Conservation (phyloP, 2,113 vertebrate genomes). For the Cephalopterus ornatus region DNA sequence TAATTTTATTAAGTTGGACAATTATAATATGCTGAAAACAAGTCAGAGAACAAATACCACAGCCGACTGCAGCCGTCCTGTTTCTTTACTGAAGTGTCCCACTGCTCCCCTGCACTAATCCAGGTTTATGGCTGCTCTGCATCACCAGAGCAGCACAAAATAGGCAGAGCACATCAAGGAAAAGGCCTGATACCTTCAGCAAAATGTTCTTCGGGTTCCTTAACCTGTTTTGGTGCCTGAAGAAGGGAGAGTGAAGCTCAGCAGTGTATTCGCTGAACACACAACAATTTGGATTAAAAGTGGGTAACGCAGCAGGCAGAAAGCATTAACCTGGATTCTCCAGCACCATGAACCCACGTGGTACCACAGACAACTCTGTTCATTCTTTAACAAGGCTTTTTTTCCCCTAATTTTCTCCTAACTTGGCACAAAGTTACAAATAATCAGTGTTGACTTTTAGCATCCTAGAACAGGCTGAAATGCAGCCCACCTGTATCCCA, state of each 20-base stretch:
- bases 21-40: neutral
- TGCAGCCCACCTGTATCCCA: neutral
- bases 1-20: neutral
- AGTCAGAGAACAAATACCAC: neutral
- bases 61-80: neutral
- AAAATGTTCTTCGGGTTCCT: neutral
- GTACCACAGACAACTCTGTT: neutral
- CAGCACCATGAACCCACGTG: neutral
- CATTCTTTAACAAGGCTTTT: neutral
- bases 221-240: neutral
- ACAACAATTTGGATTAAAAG: neutral
- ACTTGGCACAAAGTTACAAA: neutral
- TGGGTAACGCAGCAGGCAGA: conserved; percentile 19
- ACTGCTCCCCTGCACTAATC: neutral
- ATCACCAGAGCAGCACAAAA: neutral
- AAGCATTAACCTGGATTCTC: conserved; percentile 22
- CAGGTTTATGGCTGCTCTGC: conserved; percentile 25
- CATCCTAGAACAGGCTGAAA: neutral
- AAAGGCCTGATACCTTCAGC: neutral
- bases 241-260: neutral
- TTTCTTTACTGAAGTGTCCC: neutral
- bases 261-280: neutral
- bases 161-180: neutral
- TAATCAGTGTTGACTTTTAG: neutral
- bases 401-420: neutral